Conservation (phyloP, 2,113 vertebrate genomes). For the Otus sunia region DNA sequence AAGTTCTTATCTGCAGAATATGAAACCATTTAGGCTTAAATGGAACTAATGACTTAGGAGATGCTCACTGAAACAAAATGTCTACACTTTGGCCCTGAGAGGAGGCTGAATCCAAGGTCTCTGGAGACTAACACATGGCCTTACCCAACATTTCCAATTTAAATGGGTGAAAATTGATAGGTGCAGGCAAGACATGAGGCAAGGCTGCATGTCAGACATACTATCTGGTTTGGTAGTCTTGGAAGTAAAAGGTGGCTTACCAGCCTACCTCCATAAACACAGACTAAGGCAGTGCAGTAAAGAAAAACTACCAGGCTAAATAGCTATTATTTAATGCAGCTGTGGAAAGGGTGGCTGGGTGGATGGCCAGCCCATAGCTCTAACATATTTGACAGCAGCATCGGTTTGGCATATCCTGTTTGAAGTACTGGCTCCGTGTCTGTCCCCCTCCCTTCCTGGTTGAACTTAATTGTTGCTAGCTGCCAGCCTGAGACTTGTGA, state of each 20-base stretch:
- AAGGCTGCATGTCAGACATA: not conserved
- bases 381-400: not conserved
- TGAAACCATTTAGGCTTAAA: not conserved
- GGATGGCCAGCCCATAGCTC: accelerated
- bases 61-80: not conserved
- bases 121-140: not conserved
- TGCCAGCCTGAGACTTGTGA: not conserved
- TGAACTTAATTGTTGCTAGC: not conserved
- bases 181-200: not conserved
- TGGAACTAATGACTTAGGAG: not conserved
- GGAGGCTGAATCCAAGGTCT: not conserved
- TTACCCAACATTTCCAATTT: not conserved
- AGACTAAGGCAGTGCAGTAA: not conserved
- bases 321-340: not conserved
- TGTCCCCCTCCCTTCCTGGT: not conserved
- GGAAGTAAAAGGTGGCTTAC: not conserved
- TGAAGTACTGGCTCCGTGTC: not conserved
- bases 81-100: not conserved
- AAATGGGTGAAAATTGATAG: not conserved
- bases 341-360: not conserved
- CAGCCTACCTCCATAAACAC: not conserved
- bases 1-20: not conserved
- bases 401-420: not conserved
- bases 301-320: not conserved
- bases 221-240: not conserved